Conservation (phyloP, 2,888 invertebrate species). For the Rhagonycha fulva region DNA sequence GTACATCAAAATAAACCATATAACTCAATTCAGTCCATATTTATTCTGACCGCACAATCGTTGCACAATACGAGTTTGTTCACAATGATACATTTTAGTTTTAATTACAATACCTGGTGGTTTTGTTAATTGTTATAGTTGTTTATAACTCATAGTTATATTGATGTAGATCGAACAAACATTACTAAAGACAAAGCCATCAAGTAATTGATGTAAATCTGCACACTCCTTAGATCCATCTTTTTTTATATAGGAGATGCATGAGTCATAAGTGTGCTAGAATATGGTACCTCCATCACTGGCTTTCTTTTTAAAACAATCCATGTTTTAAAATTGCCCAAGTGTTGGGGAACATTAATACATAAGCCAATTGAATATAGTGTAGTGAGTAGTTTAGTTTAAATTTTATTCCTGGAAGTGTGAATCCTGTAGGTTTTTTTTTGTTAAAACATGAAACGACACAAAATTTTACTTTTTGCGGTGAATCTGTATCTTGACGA, state of each 20-base stretch:
- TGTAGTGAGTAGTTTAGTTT: background rate
- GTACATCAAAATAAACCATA: too few species aligned
- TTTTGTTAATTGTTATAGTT: background rate
- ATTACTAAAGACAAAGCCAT: background rate
- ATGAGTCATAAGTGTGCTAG: constrained; percentile 15
- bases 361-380: background rate
- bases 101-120: background rate
- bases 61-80: too few species aligned
- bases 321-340: background rate
- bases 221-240: constrained; percentile 22
- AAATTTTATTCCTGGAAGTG: background rate
- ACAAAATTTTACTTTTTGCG: too few species aligned
- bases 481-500: too few species aligned
- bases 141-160: background rate
- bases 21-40: too few species aligned
- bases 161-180: background rate
- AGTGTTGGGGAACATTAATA: background rate
- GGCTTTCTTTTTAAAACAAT: background rate
- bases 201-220: background rate
- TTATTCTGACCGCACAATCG: too few species aligned
- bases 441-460: background rate
- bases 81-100: background rate
- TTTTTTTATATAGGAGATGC: constrained; percentile 5
- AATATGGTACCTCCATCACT: constrained; percentile 8
- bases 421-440: background rate